These are phyloP conservation scores for Bugulina stolonifera DNA, from an alignment of 2,888 invertebrate genomes.

Conservation along the genomic window DNA sequence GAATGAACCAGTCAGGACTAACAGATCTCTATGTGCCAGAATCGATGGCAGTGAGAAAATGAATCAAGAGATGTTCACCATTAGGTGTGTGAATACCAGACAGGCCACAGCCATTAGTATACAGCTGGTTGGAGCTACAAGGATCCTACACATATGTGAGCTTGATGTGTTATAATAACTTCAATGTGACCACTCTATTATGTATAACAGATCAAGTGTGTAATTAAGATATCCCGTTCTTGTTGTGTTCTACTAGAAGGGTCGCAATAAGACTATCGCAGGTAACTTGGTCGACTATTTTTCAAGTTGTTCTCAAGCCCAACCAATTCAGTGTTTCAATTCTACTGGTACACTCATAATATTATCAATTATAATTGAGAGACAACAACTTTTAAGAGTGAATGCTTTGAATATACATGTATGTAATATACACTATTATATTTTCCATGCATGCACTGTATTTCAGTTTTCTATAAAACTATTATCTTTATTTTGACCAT, in stretches of 20 bases:
- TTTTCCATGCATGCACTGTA: too few species aligned
- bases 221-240: too few species aligned
- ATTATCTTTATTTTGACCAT: too few species aligned
- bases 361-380: neutral
- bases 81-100: constrained; percentile 2
- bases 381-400: neutral
- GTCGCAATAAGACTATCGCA: too few species aligned
- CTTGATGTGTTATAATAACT: neutral
- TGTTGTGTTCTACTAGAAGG: too few species aligned
- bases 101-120: constrained; percentile 2
- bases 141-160: neutral
- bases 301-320: too few species aligned
- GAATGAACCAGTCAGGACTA: constrained; percentile 18
- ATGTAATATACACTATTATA: too few species aligned
- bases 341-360: neutral
- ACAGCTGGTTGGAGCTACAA: constrained; percentile 7
- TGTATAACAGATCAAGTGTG: too few species aligned
- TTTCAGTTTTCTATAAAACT: too few species aligned
- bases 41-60: neutral
- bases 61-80: neutral
- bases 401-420: neutral
- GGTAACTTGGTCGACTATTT: too few species aligned
- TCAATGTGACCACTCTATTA: too few species aligned
- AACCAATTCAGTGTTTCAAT: neutral
- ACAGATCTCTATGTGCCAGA: neutral